A percentile compares a stretch with the other conserved stretches of the same genome.
phyloP scores from a whole-genome alignment of 2,113 vertebrate genomes.

The Orcinus orca region DNA sequence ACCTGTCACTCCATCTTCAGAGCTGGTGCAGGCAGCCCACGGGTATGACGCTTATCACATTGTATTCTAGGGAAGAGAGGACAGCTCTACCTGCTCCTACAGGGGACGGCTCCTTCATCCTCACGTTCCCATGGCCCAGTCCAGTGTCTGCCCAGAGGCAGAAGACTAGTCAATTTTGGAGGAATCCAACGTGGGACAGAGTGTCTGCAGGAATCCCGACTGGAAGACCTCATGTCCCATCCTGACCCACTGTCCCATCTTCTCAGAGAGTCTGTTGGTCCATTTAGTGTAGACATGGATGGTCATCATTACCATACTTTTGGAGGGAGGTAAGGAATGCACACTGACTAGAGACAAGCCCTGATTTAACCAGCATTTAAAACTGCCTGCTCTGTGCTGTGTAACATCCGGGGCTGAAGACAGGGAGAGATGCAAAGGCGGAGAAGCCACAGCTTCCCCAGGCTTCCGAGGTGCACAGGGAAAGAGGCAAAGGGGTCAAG shows the following conservation, averaged over 20 bases:
- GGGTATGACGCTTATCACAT: fast-evolving
- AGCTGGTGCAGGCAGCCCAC: fast-evolving
- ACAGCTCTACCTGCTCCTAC: background rate
- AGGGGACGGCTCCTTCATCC: background rate
- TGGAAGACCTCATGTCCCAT: background rate
- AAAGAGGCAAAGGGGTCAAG: fast-evolving
- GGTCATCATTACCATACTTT: background rate
- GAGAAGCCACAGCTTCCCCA: background rate
- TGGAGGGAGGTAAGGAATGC: too few species aligned
- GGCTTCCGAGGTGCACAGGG: background rate
- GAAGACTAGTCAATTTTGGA: background rate
- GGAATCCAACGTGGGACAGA: fast-evolving
- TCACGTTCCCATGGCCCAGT: background rate
- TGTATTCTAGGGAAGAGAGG: too few species aligned
- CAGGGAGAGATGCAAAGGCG: fast-evolving
- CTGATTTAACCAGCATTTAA: background rate
- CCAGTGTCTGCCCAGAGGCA: background rate
- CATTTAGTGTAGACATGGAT: background rate
- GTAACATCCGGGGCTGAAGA: fast-evolving
- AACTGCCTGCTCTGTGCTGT: background rate
- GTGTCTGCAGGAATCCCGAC: fast-evolving
- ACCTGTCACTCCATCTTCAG: background rate
- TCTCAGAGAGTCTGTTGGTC: background rate
- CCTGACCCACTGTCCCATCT: background rate
- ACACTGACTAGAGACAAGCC: background rate